Base-by-base conservation (phyloP, 2,888 invertebrate species). In the Agrochola lota region DNA sequence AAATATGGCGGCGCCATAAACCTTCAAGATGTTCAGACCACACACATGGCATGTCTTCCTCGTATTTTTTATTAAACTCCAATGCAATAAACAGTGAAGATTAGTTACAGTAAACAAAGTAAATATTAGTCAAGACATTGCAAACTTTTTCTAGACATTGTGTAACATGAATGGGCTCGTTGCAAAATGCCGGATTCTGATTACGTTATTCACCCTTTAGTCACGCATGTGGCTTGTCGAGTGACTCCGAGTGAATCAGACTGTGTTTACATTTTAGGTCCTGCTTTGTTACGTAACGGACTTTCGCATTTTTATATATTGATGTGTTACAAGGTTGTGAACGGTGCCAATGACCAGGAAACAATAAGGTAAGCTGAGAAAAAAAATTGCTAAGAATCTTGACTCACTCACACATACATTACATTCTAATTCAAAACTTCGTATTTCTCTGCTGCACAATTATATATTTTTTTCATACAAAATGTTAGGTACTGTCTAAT, bases 121-220 rank as follows among this genome's bases (percentile, higher is more conserved):
- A 17, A 26, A 57, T 20, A 59, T 70, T n/a, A 43, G 26, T 52
- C 4, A 9, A 67, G 4, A 60, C 0, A 57, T 74, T 64, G 49
- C 68, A 43, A 63, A 71, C 30, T 82, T 59, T 70, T 83, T 59
- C 35, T 62, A 77, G 30, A 63, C 59, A 64, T 59, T 69, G 46
- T 83, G 30, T 52, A 71, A 52, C 15, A 40, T 72, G 83, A 59
- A 59, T 63, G 35, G 12, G 17, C 57, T 77, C 3, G n/a, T 86
- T 85, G 68, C 78, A 76, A 78, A 73, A 87, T 82, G n/a, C 74
- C 84, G 88, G 87, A 87, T 86, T 84, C 40, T 67, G 71, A 70
- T 64, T n/a, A 64, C 49, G 30, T 80, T 68, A 59, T 57, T 74
- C 67, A 80, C 62, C 74, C n/a, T 75, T 87, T 87, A 86, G 87